Evolutionary conservation across 2,113 vertebrate species (phyloP), one percentile per base, ranked within the genome.

Genomic region (Vidua macroura): DNA sequence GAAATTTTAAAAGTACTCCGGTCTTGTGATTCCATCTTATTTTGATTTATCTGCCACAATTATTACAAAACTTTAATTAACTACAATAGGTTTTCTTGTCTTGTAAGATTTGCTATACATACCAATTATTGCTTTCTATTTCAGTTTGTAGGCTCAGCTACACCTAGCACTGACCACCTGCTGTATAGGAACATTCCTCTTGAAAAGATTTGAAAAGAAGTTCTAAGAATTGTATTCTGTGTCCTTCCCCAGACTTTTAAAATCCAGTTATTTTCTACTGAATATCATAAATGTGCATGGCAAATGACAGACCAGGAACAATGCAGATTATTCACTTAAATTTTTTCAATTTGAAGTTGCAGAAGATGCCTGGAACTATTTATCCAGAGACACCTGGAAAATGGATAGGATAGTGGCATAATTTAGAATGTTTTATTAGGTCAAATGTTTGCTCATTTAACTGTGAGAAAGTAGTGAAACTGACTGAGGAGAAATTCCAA

Each of bases 81-180:
- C 53, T 81, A 14, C 13, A 46, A 0, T 22, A 60, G 46, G 3
- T 48, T 66, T 70, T 78, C 19, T 75, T 70, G 15, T 81, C 19
- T 53, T 59, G 20, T 17, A 56, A 52, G 30, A 24, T 39, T 48
- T 69, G 5, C 52, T 66, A 3, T n/a, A 12, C 0, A 0, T 70
- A 18, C 31, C 17, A 28, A 5, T 33, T 24, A 43, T 17, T 68
- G 35, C 19, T 86, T 11, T 51, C 21, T 73, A 6, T 37, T 87
- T 84, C 28, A 37, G 9, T 69, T 85, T 73, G 41, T 59, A 69
- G 37, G 6, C 28, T 80, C n/a, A 72, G 31, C 25, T 80, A 11
- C 35, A 51, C 46, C 51, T 51, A 44, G 15, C 23, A 28, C n/a
- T 84, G 69, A 74, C 58, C 31, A 24, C 15, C 46, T 74, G 30